Evolutionary conservation across 2,797 vertebrate genomes (phyloP), one percentile per base, ranked within the genome.

Genomic region (Pipistrellus nathusii): DNA sequence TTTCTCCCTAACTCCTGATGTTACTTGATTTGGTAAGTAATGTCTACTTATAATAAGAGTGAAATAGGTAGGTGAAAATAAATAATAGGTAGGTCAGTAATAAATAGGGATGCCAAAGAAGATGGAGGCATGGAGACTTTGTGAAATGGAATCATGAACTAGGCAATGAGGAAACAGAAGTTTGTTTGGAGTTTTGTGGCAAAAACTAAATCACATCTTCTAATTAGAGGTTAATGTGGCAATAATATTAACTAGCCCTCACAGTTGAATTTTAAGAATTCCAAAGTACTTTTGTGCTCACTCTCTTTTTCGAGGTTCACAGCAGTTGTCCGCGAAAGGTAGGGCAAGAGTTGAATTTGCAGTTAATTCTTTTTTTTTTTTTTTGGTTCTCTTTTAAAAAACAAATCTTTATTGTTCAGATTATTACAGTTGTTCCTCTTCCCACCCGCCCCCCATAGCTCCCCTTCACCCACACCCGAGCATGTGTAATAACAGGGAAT

Each of bases 241-340:
- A 80, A 57, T 57, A 68, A 80, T 55, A 91, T 83, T 59, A 78
- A 76, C 5, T 86, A 92, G 62, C 15, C 25, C 32, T 83, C 87
- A 81, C 11, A 44, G n/a, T 85, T 73, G 59, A 64, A 77, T 88
- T 88, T 72, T 90, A 87, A 93, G 69, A 77, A 95, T 93, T 91
- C 41, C 41, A 48, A 92, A 92, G 25, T 75, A 78, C 46, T 87
- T 81, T 69, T 51, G 21, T 71, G 57, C 71, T 77, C 30, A 66
- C 64, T 71, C 23, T 88, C 21, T 90, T 87, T 93, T 77, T 76
- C 3, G 6, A 95, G 73, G 32, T 20, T 76, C 62, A n/a, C 68
- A 64, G 30, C 18, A 73, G 76, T 88, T 62, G 69, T 55, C 8
- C 48, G 41, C 84, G 27, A 68, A 73, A 86, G 59, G 68, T 8